These are phyloP conservation scores for Prinia subflava DNA, from an alignment of 2,113 vertebrate species.

Conservation along the genomic window DNA sequence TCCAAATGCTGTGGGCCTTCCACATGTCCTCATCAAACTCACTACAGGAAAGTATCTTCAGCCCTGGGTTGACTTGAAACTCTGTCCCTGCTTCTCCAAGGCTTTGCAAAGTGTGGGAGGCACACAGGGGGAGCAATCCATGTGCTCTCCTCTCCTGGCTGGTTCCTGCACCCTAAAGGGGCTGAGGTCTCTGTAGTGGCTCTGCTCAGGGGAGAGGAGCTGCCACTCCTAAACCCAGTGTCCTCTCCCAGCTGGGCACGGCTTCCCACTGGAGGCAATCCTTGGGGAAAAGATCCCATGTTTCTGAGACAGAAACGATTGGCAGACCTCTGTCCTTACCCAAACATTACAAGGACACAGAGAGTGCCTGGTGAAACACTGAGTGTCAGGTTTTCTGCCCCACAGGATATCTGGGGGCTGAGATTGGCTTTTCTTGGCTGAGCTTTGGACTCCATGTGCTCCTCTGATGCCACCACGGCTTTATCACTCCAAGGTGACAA, in stretches of 20 bases:
- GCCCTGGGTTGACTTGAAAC: neutral
- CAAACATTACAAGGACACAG: neutral
- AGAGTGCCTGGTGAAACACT: neutral
- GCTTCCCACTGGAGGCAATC: neutral
- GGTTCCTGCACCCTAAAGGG: neutral
- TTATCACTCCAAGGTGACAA: neutral
- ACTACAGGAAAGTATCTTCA: neutral
- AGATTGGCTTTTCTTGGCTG: neutral
- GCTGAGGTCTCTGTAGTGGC: neutral
- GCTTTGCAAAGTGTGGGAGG: neutral
- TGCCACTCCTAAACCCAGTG: neutral
- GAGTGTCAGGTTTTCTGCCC: neutral
- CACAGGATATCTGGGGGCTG: neutral
- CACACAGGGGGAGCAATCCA: neutral
- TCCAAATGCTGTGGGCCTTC: neutral
- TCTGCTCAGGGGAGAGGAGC: neutral
- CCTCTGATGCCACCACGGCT: neutral
- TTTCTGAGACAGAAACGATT: neutral
- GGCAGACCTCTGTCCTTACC: neutral
- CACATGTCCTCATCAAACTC: neutral
- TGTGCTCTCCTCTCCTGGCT: neutral
- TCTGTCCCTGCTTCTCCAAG: neutral
- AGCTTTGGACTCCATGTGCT: fast-evolving
- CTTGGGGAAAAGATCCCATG: fast-evolving
- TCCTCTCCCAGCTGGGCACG: neutral